These are phyloP conservation scores for Mugil cephalus DNA, from an alignment of 2,113 vertebrate species.

Conservation along the genomic window DNA sequence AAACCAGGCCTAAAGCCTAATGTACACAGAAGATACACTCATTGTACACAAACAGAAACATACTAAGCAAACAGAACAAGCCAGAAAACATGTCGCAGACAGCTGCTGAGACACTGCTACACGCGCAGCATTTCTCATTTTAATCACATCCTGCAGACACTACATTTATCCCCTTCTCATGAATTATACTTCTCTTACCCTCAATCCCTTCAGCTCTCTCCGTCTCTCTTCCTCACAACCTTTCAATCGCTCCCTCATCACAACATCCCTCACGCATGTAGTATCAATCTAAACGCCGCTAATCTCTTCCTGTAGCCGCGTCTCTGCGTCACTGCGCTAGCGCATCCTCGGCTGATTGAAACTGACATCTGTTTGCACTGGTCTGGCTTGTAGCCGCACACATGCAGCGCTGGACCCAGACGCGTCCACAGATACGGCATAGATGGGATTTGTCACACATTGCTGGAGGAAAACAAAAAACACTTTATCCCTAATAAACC, in stretches of 20 bases:
- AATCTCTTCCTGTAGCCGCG: constrained; percentile 77
- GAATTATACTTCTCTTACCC: constrained; percentile 20
- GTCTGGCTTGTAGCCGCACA: constrained; percentile 51
- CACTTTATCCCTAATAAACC: constrained; percentile 4
- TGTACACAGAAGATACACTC: constrained; percentile 15
- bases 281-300: constrained; percentile 60
- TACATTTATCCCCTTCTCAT: constrained; percentile 12
- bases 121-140: constrained; percentile 5
- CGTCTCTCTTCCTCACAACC: constrained; percentile 7
- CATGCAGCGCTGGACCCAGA: constrained; percentile 5
- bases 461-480: neutral
- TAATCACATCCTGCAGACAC: constrained; percentile 23
- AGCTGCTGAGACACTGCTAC: constrained; percentile 21
- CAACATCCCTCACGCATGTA: constrained; percentile 45
- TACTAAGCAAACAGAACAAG: neutral
- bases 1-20: neutral
- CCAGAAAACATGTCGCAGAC: constrained; percentile 24
- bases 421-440: constrained; percentile 23
- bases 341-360: constrained; percentile 69
- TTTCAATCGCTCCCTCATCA: constrained; percentile 28
- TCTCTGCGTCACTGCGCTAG: constrained; percentile 58
- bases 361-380: constrained; percentile 78
- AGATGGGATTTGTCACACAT: neutral
- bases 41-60: neutral
- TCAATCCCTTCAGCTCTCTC: constrained; percentile 15